A percentile compares a stretch with the other conserved stretches of the same genome.
Evolutionary conservation across 2,113 vertebrate genomes (phyloP).

Genomic region (Psilopsiagon aymara): DNA sequence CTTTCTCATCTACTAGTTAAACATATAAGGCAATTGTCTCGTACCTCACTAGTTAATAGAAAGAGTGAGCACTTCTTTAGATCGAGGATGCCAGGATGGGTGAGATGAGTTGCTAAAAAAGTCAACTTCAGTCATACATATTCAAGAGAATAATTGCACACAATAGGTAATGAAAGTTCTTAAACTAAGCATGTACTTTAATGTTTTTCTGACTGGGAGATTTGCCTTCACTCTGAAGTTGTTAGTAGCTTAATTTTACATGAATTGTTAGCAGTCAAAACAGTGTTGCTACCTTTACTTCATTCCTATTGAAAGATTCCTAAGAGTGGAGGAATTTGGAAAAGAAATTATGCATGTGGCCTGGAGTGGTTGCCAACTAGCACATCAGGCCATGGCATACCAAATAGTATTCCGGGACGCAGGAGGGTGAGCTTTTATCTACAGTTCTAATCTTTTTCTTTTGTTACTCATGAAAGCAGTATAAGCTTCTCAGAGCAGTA

Average conservation of each 20-base stretch:
- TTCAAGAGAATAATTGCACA: neutral
- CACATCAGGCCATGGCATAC: neutral
- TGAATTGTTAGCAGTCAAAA: conserved; percentile 24
- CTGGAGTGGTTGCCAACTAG: neutral
- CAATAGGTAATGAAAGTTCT: neutral
- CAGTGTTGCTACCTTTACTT: neutral
- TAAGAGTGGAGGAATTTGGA: neutral
- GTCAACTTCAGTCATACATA: neutral
- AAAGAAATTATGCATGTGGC: conserved; percentile 4
- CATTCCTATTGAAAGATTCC: conserved; percentile 24
- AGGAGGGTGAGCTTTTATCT: neutral
- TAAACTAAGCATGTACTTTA: neutral
- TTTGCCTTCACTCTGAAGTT: conserved; percentile 5
- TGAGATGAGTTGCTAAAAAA: neutral
- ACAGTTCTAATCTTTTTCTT: neutral
- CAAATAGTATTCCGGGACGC: neutral
- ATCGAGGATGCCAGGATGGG: neutral
- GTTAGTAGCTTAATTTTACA: conserved; percentile 6
- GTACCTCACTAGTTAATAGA: neutral
- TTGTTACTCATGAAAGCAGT: neutral
- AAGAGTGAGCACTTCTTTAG: neutral
- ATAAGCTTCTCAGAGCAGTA: neutral
- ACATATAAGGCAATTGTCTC: conserved; percentile 28
- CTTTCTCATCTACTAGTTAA: conserved; percentile 20
- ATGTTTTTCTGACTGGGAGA: conserved; percentile 23